phyloP scores from a whole-genome alignment of 2,888 invertebrate species.

The Hypolimnas misippus region DNA sequence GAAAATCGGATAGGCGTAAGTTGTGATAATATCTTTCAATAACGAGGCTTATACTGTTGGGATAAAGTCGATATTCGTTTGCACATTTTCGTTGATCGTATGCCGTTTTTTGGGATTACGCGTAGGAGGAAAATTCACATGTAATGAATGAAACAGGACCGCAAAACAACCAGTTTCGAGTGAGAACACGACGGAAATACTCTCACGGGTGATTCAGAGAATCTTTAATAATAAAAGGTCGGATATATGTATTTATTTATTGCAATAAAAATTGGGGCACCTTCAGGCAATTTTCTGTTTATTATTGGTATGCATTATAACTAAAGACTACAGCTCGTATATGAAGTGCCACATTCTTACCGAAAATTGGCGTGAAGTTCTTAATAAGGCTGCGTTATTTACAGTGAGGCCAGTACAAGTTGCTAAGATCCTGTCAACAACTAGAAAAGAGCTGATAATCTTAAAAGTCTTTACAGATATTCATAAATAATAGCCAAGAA shows the following conservation, averaged over 20 bases:
- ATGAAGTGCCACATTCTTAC: too few species aligned
- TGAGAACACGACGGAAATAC: slow-evolving; percentile 29
- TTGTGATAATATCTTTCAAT: not conserved
- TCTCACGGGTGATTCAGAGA: slow-evolving; percentile 33
- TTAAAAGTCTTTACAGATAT: too few species aligned
- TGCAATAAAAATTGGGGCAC: not conserved
- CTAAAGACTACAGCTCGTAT: too few species aligned
- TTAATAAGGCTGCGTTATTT: too few species aligned
- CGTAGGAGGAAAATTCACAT: slow-evolving; percentile 42
- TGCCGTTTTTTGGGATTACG: slow-evolving; percentile 3
- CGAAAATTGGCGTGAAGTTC: too few species aligned
- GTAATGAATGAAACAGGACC: slow-evolving; percentile 34
- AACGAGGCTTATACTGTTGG: not conserved
- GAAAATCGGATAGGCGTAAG: not conserved
- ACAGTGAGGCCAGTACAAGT: too few species aligned
- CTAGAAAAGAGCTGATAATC: too few species aligned
- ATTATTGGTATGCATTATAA: too few species aligned
- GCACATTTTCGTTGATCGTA: not conserved
- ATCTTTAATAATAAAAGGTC: slow-evolving; percentile 9
- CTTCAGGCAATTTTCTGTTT: not conserved
- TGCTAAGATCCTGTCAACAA: too few species aligned
- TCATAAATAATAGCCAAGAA: too few species aligned
- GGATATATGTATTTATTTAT: not conserved
- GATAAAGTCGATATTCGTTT: slow-evolving; percentile 13
- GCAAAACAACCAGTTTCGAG: slow-evolving; percentile 38